Conservation (phyloP, 92 coral and sea anemone genomes). For the Virgularia gustaviana region DNA sequence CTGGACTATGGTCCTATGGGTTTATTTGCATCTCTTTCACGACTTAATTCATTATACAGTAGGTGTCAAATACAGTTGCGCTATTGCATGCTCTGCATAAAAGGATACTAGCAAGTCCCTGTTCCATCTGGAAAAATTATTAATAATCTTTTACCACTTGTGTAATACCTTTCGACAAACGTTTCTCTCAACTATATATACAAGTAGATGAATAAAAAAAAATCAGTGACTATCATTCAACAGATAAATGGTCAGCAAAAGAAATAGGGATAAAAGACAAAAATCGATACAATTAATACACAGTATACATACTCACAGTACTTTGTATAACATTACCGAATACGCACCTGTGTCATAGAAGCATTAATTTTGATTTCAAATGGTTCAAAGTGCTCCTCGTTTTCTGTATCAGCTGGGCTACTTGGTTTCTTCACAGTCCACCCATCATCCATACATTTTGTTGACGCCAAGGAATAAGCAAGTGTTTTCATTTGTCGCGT, state of each 20-base stretch:
- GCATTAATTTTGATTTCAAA: conserved; percentile 96
- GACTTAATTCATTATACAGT: too few species aligned
- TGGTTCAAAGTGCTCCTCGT: conserved; percentile 59
- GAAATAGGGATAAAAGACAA: background rate
- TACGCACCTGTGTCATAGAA: conserved; percentile 28
- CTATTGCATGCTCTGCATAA: too few species aligned
- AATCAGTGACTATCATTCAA: background rate
- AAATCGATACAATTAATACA: background rate
- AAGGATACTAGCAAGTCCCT: conserved; percentile 99
- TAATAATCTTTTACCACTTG: conserved; percentile 71
- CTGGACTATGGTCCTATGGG: too few species aligned
- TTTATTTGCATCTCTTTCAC: too few species aligned
- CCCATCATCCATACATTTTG: conserved; percentile 99
- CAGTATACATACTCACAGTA: too few species aligned
- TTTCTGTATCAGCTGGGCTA: conserved; percentile 56
- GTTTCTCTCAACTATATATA: conserved; percentile 61
- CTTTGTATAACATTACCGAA: too few species aligned
- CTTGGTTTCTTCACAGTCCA: conserved; percentile 94
- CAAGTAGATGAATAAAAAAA: background rate
- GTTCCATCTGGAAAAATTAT: conserved; percentile 93
- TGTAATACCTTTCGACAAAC: conserved; percentile 86
- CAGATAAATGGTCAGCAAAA: background rate
- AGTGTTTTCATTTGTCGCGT: conserved; percentile 97
- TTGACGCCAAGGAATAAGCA: conserved; percentile 87
- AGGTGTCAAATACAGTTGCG: too few species aligned